Evolutionary conservation across 2,888 invertebrate genomes (phyloP).

Genomic region (Phymatocera aterrima): DNA sequence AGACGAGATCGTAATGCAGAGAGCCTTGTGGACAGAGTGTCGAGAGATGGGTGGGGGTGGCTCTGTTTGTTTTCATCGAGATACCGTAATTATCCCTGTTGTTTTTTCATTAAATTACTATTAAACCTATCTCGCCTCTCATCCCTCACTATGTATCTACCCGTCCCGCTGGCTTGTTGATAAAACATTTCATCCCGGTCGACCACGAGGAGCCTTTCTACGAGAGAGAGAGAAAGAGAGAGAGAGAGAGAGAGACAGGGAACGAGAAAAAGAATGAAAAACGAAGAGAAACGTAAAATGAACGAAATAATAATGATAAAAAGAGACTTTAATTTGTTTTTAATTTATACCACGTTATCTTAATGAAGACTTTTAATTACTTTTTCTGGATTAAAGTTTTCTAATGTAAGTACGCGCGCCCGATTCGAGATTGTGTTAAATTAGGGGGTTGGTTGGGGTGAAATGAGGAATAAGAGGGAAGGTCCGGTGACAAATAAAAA

Average conservation of each 20-base stretch:
- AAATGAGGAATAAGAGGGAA: not conserved
- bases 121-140: slow-evolving; percentile 53
- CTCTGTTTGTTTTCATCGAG: slow-evolving; percentile 42
- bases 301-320: slow-evolving; percentile 24
- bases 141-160: not conserved
- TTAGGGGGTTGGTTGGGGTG: slow-evolving; percentile 16
- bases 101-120: slow-evolving; percentile 67
- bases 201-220: slow-evolving; percentile 30
- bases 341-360: slow-evolving; percentile 66
- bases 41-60: slow-evolving; percentile 1
- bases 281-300: slow-evolving; percentile 49
- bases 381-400: slow-evolving; percentile 49
- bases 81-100: slow-evolving; percentile 64
- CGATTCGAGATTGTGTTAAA: slow-evolving; percentile 41
- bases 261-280: slow-evolving; percentile 45
- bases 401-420: slow-evolving; percentile 36
- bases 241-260: slow-evolving; percentile 48
- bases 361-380: slow-evolving; percentile 67
- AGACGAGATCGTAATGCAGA: not conserved
- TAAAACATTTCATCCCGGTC: slow-evolving; percentile 50
- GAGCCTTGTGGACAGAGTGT: slow-evolving; percentile 7
- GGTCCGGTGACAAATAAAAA: slow-evolving; percentile 25
- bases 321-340: slow-evolving; percentile 56
- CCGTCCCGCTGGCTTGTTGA: slow-evolving; percentile 21
- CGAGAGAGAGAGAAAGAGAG: slow-evolving; percentile 47